These are phyloP conservation scores for Nomada flava DNA, from an alignment of 2,888 invertebrate genomes.

Conservation along the genomic window DNA sequence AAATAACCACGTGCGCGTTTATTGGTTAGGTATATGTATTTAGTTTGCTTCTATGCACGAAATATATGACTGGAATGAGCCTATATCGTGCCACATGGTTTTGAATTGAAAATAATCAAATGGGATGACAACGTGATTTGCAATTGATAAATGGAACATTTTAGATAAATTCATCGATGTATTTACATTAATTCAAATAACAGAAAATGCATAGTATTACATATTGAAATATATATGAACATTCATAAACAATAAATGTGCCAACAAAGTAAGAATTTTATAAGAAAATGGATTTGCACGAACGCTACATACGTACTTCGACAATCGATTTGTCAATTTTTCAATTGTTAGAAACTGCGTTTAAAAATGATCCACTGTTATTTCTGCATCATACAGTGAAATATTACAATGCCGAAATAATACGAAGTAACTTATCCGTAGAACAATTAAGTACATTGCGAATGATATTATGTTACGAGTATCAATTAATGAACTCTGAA, in stretches of 20 bases:
- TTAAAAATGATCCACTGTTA: constrained; percentile 39
- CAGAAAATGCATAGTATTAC: background rate
- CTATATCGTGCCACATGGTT: background rate
- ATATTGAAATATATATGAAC: background rate
- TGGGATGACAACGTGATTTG: background rate
- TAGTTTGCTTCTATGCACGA: constrained; percentile 1
- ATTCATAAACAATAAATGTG: background rate
- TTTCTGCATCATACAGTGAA: constrained; percentile 41
- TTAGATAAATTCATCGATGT: background rate
- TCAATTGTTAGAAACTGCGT: constrained; percentile 41
- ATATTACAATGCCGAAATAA: constrained; percentile 58
- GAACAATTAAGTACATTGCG: constrained; percentile 66
- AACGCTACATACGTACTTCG: constrained; percentile 66
- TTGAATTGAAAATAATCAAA: background rate
- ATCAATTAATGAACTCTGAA: constrained; percentile 59
- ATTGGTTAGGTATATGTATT: constrained; percentile 55
- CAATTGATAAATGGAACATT: constrained; percentile 1
- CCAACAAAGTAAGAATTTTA: background rate
- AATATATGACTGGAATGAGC: background rate
- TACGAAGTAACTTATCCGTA: constrained; percentile 28
- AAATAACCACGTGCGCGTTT: constrained; percentile 56
- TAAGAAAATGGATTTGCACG: constrained; percentile 74
- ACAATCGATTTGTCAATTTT: constrained; percentile 66
- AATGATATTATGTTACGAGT: constrained; percentile 72
- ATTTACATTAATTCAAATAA: background rate